A percentile compares a stretch with the other conserved stretches of the same genome.
Conservation (phyloP, 2,888 invertebrate genomes). For the Erannis defoliaria region DNA sequence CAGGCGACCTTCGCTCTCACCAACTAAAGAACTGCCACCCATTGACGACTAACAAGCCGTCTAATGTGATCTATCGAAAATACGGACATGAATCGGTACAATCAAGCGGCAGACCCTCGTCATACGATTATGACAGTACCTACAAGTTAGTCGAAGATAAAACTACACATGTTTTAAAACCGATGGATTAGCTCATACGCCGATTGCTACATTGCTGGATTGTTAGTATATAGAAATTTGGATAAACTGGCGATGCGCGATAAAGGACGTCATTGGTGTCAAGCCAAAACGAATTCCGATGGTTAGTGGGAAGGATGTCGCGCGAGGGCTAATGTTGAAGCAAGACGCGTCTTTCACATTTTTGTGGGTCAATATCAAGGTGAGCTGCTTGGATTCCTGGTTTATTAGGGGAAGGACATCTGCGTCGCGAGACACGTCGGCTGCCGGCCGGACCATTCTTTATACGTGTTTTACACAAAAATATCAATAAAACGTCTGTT, state of each 20-base stretch:
- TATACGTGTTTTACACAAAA: neutral
- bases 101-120: conserved; percentile 68
- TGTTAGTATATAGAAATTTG: conserved; percentile 41
- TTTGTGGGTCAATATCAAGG: conserved; percentile 75
- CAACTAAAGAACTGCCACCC: conserved; percentile 59
- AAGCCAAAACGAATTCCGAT: conserved; percentile 52
- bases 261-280: conserved; percentile 56
- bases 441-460: neutral
- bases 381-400: conserved; percentile 50
- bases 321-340: conserved; percentile 71
- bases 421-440: conserved; percentile 18
- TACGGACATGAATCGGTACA: conserved; percentile 66
- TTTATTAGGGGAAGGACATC: conserved; percentile 43
- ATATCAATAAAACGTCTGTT: neutral
- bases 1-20: conserved; percentile 59
- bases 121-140: conserved; percentile 65
- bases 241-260: conserved; percentile 55
- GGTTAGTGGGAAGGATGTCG: conserved; percentile 52
- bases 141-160: conserved; percentile 34
- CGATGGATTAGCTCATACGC: conserved; percentile 24
- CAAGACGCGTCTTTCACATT: conserved; percentile 53
- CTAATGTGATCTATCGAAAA: conserved; percentile 63
- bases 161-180: conserved; percentile 22
- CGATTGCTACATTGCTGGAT: conserved; percentile 14
- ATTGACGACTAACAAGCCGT: conserved; percentile 69